Evolutionary conservation across 1,140 invertebrate species (phyloP), one percentile per base, ranked within the genome.

Genomic region (Achroia grisella): DNA sequence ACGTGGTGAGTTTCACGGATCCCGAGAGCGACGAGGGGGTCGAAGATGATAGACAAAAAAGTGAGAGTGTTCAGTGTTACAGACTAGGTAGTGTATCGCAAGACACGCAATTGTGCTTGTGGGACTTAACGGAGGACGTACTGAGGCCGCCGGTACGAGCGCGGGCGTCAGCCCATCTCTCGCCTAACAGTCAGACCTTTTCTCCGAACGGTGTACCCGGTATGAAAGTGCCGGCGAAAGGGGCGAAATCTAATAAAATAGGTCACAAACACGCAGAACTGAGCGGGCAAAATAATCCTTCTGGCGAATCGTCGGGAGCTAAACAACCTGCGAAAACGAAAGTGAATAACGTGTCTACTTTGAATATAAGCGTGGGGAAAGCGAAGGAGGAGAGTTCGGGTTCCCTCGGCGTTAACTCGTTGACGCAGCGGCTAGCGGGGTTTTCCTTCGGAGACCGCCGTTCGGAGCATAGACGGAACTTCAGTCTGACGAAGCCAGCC

Each of bases 51-150:
- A 85, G 87, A 47, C 70, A 88, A 87, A 88, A 81, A 33, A 81
- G 76, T 52, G 75, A 62, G 47, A 62, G 62, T 87, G 56, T 87
- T 86, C 47, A 89, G 87, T 93, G 92, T 71, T 98, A 98, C 79
- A 89, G 97, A 46, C 88, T 99, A 51, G 97, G 96, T n/a, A 97
- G 96, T 50, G 97, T 99, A 1, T 97, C 97, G 10, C 97, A 99
- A 82, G 98, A 99, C 85, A 99, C 98, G 14, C 95, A 98, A 77
- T 83, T 99, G 34, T 99, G 98, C 87, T 87, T 99, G 37, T 99
- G 98, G 98, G 98, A 99, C 76, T 91, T 99, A 13, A 98, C 97
- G 10, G 97, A 99, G 68, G 97, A 99, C 80, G 91, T 98, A 33
- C 84, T 99, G 27, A 89, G 89, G 45, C 91, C 92, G 55, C 90